phyloP scores from a whole-genome alignment of 2,797 vertebrate species.

The Diplodus sargus region DNA sequence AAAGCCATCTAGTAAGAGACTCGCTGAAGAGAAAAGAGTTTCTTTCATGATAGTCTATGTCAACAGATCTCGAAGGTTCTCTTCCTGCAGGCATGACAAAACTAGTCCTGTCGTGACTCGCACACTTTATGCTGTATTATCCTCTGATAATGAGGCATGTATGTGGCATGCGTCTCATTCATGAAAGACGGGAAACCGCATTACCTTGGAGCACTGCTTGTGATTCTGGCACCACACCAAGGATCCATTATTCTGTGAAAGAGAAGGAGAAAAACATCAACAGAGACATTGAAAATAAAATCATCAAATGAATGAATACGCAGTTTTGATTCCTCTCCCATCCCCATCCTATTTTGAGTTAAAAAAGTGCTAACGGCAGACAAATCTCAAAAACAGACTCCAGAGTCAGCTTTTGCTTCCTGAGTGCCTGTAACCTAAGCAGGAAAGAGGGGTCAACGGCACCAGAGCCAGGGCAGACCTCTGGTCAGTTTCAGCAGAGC shows the following conservation, averaged over 20 bases:
- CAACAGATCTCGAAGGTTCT: slow-evolving; percentile 41
- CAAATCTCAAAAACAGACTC: slow-evolving; percentile 40
- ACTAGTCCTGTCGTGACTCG: slow-evolving; percentile 71
- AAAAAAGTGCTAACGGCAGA: slow-evolving; percentile 28
- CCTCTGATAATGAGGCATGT: slow-evolving; percentile 70
- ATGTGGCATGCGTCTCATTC: slow-evolving; percentile 64
- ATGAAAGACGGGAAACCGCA: slow-evolving; percentile 61
- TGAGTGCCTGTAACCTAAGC: slow-evolving; percentile 62
- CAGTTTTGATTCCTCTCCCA: slow-evolving; percentile 25
- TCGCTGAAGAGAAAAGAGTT: slow-evolving; percentile 25
- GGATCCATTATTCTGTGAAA: slow-evolving; percentile 93
- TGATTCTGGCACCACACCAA: slow-evolving; percentile 98
- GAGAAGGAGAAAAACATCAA: slow-evolving; percentile 53
- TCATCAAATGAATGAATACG: slow-evolving; percentile 31
- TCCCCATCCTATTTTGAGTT: slow-evolving; percentile 34
- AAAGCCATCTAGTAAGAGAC: slow-evolving; percentile 11
- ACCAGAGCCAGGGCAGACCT: slow-evolving; percentile 50
- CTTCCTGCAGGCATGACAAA: slow-evolving; percentile 64
- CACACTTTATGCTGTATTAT: slow-evolving; percentile 67
- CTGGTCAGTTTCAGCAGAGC: slow-evolving; percentile 77
- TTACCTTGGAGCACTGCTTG: slow-evolving; percentile 98
- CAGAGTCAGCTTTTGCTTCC: slow-evolving; percentile 32
- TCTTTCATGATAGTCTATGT: slow-evolving; percentile 33
- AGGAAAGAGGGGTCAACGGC: slow-evolving; percentile 66
- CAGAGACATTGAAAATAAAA: slow-evolving; percentile 51